These are phyloP conservation scores for Epiblema foenella DNA, from an alignment of 2,888 invertebrate genomes.

Conservation along the genomic window DNA sequence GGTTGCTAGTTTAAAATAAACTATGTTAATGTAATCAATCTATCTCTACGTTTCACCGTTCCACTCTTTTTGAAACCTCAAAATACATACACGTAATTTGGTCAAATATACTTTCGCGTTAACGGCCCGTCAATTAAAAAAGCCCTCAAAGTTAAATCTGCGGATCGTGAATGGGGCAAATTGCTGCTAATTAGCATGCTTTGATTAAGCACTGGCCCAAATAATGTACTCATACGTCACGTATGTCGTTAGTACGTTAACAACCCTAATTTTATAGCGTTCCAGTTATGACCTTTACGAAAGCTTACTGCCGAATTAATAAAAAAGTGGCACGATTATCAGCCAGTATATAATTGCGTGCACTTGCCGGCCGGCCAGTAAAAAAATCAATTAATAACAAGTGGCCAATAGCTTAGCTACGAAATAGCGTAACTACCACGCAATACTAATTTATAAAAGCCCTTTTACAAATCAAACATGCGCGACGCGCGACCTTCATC, in stretches of 20 bases:
- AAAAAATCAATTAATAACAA: conserved; percentile 76
- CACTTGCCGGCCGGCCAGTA: conserved; percentile 70
- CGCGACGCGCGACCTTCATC: conserved; percentile 61
- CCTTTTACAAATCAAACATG: background rate
- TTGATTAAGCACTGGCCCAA: conserved; percentile 15
- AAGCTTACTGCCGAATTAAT: conserved; percentile 40
- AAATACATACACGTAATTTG: background rate
- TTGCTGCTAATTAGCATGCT: conserved; percentile 6
- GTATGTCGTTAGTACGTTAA: conserved; percentile 28
- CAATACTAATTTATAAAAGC: background rate
- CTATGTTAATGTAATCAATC: too few relatives aligned
- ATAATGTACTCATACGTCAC: conserved; percentile 24
- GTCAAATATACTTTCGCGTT: background rate
- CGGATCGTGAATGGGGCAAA: conserved; percentile 11
- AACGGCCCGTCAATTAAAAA: conserved; percentile 6
- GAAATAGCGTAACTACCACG: background rate
- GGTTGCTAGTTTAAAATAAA: too few relatives aligned
- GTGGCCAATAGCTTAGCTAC: conserved; percentile 67
- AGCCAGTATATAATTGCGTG: conserved; percentile 48
- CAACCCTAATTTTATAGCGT: conserved; percentile 38
- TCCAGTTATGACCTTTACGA: conserved; percentile 41
- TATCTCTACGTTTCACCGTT: background rate
- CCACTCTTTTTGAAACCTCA: background rate
- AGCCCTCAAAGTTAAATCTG: conserved; percentile 11
- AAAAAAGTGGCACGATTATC: conserved; percentile 43